These are phyloP conservation scores for Axea sp. DNA, from an alignment of 2,888 invertebrate genomes.

Conservation along the genomic window DNA sequence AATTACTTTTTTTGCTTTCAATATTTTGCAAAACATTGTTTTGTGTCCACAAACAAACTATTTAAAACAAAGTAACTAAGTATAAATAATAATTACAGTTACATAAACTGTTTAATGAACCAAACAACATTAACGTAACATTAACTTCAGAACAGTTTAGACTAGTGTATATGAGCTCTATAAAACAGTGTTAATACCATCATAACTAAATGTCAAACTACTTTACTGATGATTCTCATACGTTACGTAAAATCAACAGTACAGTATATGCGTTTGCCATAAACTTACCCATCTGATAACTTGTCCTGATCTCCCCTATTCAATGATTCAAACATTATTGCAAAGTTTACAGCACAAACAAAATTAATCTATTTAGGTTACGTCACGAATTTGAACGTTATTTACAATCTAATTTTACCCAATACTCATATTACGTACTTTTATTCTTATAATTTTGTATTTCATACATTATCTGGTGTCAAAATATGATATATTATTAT, in stretches of 20 bases:
- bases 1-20: too few relatives aligned
- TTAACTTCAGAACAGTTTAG: not conserved
- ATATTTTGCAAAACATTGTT: too few relatives aligned
- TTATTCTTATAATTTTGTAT: too few relatives aligned
- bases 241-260: slow-evolving; percentile 18
- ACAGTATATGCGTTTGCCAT: slow-evolving; percentile 5
- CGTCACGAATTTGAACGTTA: too few relatives aligned
- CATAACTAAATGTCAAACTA: slow-evolving; percentile 27
- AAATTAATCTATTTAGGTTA: too few relatives aligned
- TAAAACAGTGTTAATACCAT: slow-evolving; percentile 6
- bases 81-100: not conserved
- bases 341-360: slow-evolving; percentile 12
- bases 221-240: slow-evolving; percentile 11
- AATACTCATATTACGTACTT: too few relatives aligned
- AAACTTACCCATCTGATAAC: slow-evolving; percentile 40
- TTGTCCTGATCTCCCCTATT: slow-evolving; percentile 48
- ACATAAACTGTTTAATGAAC: not conserved
- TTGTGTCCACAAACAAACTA: too few relatives aligned
- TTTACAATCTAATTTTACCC: too few relatives aligned
- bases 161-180: not conserved
- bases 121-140: slow-evolving; percentile 6
- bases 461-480: too few relatives aligned
- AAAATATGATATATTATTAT: too few relatives aligned
- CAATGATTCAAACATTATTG: slow-evolving; percentile 35
- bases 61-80: too few relatives aligned